Evolutionary conservation across 2,888 invertebrate genomes (phyloP), one percentile per base, ranked within the genome.

Genomic region (Pterostichus madidus): DNA sequence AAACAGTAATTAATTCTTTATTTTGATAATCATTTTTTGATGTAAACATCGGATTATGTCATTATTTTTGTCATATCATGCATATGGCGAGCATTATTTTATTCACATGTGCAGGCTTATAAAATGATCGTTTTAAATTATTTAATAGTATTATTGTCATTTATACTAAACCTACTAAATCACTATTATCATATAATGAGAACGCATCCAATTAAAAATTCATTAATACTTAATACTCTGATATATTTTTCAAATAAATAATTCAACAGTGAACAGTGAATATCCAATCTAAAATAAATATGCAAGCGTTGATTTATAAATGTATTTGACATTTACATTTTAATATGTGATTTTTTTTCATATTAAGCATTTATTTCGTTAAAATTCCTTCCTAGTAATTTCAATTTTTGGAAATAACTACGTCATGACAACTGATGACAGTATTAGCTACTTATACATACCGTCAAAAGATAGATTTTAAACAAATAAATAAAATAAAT

Each of bases 91-190:
- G 64, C 35, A 32, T 64, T 64, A 35, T 35, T 11, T 64, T 35
- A 64, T 35, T 64, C 39, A 44, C 15, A 71, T 71, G 15, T 71
- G 68, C 13, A 24, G 44, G 68, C 68, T 71, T 71, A 71, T 71
- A 39, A 39, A 15, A 44, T 39, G 44, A 44, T 39, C 68, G 7
- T 71, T 71, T 44, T 44, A 44, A 44, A 71, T 71, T 39, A 44
- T 71, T 71, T 71, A 71, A 71, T 71, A 44, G 44, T 71, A 71
- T 71, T 71, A 71, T 71, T 71, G 44, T 44, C 44, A 71, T 71
- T 71, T 71, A 64, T 64, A 46, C 44, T 71, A 71, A 71, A 71
- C 39, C 68, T 39, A 44, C 68, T 71, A 71, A 44, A 15, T 71
- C 17, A 17, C 44, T 71, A 71, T 44, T 44, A 71, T 71, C 13